Evolutionary conservation across 1,140 invertebrate genomes (phyloP), one percentile per base, ranked within the genome.

Genomic region (Drosophila repletoides): DNA sequence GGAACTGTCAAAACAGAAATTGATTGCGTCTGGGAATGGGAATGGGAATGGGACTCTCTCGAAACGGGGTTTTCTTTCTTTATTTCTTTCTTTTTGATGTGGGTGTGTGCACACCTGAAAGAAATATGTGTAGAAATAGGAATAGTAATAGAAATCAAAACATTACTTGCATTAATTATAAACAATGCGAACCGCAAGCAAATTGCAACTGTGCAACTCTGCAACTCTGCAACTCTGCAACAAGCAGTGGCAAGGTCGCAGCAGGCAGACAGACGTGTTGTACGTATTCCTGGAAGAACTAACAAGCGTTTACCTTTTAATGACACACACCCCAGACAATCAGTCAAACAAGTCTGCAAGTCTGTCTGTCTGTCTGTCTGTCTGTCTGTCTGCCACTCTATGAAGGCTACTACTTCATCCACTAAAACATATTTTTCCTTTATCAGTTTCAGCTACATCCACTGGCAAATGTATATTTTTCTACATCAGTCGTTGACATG

Each of bases 1-100:
- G 40, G 45, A 72, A 68, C 80, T 86, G 80, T 86, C 80, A 86
- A 86, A 86, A 86, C 76, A 86, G 72, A 86, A 80, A 86, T 86
- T 86, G 80, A 86, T 86, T 77, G 72, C 71, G 71, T 76, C 72
- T 86, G 80, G 79, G 74, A 73, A 19, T 76, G 69, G 72, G 76
- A 76, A 29, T 38, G 52, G 43, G 19, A 26, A 15, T 46, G 28
- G 28, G n/a, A 15, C 6, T n/a, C n/a, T n/a, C n/a, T 14, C 15
- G 40, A 7, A 19, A 10, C 2, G 22, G 28, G 7, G 19, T 14
- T 28, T 21, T n/a, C 48, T 61, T 34, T 34, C 34, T 70, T 53
- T 19, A 24, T 36, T 19, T 36, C 33, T n/a, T 45, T 63, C 46
- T 66, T 48, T 77, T 49, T 48, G 49, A n/a, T 34, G 28, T 63